A percentile compares a stretch with the other conserved stretches of the same genome.
phyloP scores from a whole-genome alignment of 23 tunicate species.

The Trididemnum nubilum region DNA sequence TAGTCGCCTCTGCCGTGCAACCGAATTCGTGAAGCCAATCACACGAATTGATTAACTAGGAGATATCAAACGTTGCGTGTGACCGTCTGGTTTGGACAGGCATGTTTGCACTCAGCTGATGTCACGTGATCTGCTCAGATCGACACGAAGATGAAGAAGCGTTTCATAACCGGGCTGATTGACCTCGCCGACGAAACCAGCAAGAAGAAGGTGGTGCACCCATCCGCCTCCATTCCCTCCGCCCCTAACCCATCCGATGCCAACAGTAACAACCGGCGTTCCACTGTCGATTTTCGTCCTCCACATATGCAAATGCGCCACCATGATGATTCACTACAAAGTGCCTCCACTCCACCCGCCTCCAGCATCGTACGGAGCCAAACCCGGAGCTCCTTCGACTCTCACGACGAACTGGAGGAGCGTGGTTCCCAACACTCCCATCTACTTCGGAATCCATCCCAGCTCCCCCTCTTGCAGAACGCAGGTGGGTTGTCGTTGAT shows the following conservation, averaged over 20 bases:
- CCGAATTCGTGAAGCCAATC: too few relatives aligned
- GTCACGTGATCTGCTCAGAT: conserved; percentile 23
- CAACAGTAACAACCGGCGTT: neutral
- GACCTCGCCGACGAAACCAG: conserved; percentile 55
- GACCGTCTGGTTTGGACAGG: too few relatives aligned
- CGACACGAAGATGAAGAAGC: conserved; percentile 34
- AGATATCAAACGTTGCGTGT: too few relatives aligned
- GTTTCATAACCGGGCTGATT: conserved; percentile 56
- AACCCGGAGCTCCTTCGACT: neutral
- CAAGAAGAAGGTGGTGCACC: neutral
- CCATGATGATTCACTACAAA: too few relatives aligned
- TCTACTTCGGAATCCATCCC: neutral
- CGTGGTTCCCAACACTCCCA: too few relatives aligned
- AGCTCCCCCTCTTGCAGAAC: neutral
- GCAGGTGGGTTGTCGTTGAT: too few relatives aligned
- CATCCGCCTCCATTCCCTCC: neutral
- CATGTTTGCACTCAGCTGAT: too few relatives aligned
- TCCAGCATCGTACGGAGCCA: neutral
- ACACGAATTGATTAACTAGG: too few relatives aligned
- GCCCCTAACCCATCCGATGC: neutral
- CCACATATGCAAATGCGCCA: too few relatives aligned
- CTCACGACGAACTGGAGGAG: neutral
- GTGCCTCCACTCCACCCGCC: neutral
- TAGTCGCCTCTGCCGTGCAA: too few relatives aligned
- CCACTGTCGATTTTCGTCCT: neutral